Conservation (phyloP, 2,888 invertebrate genomes). For the Helobdella robusta region DNA sequence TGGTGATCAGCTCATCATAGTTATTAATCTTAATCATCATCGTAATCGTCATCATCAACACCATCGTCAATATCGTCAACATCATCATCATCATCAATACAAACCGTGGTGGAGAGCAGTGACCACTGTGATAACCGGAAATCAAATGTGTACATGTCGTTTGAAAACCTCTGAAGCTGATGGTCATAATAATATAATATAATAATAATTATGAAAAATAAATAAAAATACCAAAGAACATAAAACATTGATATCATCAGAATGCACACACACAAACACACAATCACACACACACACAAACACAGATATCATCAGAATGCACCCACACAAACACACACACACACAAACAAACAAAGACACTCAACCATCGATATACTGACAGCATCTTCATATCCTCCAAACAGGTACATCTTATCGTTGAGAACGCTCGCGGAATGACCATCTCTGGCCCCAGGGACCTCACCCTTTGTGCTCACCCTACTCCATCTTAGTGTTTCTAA, state of each 20-base stretch:
- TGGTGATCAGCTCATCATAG: too few relatives aligned
- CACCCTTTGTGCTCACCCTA: constrained; percentile 53
- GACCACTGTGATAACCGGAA: constrained; percentile 42
- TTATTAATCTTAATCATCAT: too few relatives aligned
- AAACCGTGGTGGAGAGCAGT: constrained; percentile 29
- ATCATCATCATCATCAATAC: constrained; percentile 16
- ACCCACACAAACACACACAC: too few relatives aligned
- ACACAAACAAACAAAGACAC: not conserved
- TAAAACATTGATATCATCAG: not conserved
- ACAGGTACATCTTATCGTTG: constrained; percentile 71
- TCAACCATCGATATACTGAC: constrained; percentile 37
- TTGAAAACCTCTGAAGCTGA: constrained; percentile 45
- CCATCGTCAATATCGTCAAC: too few relatives aligned
- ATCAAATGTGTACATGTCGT: constrained; percentile 43
- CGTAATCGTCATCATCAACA: too few relatives aligned
- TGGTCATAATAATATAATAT: constrained; percentile 28
- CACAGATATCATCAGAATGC: not conserved
- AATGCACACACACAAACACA: too few relatives aligned
- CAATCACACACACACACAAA: not conserved
- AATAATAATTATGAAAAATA: constrained; percentile 8
- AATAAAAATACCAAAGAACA: not conserved
- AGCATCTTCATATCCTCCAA: constrained; percentile 81
- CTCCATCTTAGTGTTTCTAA: constrained; percentile 43
- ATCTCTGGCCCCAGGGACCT: constrained; percentile 71
- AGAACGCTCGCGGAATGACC: constrained; percentile 81